A percentile compares a stretch with the other conserved stretches of the same genome.
Conservation (phyloP, 2,113 vertebrate species). For the Mugil cephalus region DNA sequence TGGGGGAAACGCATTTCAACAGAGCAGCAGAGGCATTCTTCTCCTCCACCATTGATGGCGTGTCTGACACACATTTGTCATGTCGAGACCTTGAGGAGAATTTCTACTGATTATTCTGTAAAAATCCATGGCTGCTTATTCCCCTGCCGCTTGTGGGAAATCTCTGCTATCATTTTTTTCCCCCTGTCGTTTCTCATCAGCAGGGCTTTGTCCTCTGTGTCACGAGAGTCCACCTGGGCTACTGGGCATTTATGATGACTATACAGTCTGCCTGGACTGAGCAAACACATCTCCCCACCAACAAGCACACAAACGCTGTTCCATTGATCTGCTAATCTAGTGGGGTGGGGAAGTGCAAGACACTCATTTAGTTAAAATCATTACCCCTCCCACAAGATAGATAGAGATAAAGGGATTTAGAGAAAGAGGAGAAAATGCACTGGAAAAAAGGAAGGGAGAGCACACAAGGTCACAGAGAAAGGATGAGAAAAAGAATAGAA, state of each 20-base stretch:
- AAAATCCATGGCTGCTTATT: conserved; percentile 58
- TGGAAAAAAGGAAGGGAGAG: not conserved
- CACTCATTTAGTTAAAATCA: conserved; percentile 76
- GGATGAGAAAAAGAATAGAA: not conserved
- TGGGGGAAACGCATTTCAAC: conserved; percentile 53
- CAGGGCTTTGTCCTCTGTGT: conserved; percentile 30
- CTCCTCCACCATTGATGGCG: conserved; percentile 49
- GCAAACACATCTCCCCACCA: conserved; percentile 13
- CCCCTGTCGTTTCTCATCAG: conserved; percentile 33
- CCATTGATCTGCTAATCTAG: conserved; percentile 73
- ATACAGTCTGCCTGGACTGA: conserved; percentile 33
- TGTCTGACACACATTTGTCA: conserved; percentile 76
- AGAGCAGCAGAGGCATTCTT: conserved; percentile 44
- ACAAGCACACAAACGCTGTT: conserved; percentile 52
- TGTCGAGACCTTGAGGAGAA: conserved; percentile 62
- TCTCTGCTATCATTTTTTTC: conserved; percentile 47
- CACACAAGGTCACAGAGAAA: conserved; percentile 13
- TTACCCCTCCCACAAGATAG: conserved; percentile 61
- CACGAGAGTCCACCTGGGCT: conserved; percentile 31
- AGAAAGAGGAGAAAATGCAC: conserved; percentile 25
- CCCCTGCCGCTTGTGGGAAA: conserved; percentile 52
- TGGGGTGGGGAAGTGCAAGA: conserved; percentile 61
- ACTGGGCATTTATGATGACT: conserved; percentile 52
- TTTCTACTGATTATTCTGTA: conserved; percentile 61
- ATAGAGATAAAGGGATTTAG: conserved; percentile 51